Conservation (phyloP, 2,113 vertebrate species). For the Anolis carolinensis region DNA sequence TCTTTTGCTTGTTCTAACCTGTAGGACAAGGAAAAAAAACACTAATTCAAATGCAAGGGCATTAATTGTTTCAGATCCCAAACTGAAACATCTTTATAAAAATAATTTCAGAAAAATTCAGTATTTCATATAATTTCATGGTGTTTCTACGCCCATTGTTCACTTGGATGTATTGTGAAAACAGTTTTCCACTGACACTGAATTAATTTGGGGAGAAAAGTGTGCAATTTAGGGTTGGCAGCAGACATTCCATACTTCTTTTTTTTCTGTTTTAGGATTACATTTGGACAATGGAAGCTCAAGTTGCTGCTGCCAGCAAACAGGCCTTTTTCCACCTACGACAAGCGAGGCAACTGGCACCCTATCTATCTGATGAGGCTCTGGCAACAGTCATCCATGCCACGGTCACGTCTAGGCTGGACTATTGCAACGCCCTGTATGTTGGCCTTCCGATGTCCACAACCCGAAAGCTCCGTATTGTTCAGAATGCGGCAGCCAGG, state of each 20-base stretch:
- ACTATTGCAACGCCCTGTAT: too few relatives aligned
- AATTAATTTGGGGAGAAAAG: neutral
- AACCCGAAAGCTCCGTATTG: too few relatives aligned
- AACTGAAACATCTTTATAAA: neutral
- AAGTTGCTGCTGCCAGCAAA: too few relatives aligned
- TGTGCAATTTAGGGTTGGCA: neutral
- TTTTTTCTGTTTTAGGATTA: neutral
- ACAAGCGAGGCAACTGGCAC: too few relatives aligned
- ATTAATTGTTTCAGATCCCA: neutral
- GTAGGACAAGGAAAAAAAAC: slow-evolving; percentile 40
- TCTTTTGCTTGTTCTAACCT: slow-evolving; percentile 98
- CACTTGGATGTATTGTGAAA: neutral
- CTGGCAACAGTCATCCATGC: too few relatives aligned
- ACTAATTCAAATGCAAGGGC: neutral
- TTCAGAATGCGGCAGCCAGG: too few relatives aligned
- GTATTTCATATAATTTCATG: neutral
- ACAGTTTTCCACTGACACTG: neutral
- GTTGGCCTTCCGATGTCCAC: too few relatives aligned
- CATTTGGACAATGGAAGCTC: too few relatives aligned
- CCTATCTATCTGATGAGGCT: too few relatives aligned
- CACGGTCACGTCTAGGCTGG: too few relatives aligned
- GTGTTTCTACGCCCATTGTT: neutral
- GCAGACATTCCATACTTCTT: neutral
- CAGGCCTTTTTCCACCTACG: too few relatives aligned
- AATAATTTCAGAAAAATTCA: neutral